Evolutionary conservation across 1,140 invertebrate species (phyloP), one percentile per base, ranked within the genome.

Genomic region (Danaus plexippus): DNA sequence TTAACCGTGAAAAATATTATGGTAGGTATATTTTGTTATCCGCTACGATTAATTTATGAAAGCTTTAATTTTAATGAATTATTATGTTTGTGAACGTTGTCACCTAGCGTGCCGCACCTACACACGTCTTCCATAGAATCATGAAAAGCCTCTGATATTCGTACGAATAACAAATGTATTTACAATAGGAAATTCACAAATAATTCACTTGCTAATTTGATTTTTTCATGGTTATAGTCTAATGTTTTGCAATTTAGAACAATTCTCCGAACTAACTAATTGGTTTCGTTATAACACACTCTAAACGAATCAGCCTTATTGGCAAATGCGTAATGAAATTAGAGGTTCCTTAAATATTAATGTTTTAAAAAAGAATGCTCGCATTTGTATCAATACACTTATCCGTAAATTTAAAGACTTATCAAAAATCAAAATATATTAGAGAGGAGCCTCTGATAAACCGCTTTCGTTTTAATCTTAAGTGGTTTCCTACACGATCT

Each of bases 401-500:
- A 32, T 32, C 22, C 1, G 22, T 32, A 32, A 32, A 32, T 32
- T 32, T 32, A 32, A 32, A 32, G 5, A 32, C 22, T 22, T 32
- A 32, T 32, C 22, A 32, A 32, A 3, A 32, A 32, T 32, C 22
- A 32, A 32, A 32, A 32, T 32, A 32, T 32, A 32, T 32, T 32
- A 32, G 22, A 69, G 51, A 71, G 57, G 60, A 67, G 69, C 62
- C 59, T 66, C 52, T 65, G 66, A 68, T 70, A 77, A 67, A 71
- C 73, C 69, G 63, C 72, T 78, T 73, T 70, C 73, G 74, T 66
- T 75, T 69, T 77, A 81, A 83, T 82, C 75, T 80, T 72, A 83
- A 81, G 75, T 79, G 77, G 75, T 80, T 78, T 72, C 71, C 76
- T 83, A 81, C 79, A 79, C 77, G 72, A 50, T 65, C 61, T 57